Conservation (phyloP, 2,888 invertebrate genomes). For the Parapristionchus giblindavisi region DNA sequence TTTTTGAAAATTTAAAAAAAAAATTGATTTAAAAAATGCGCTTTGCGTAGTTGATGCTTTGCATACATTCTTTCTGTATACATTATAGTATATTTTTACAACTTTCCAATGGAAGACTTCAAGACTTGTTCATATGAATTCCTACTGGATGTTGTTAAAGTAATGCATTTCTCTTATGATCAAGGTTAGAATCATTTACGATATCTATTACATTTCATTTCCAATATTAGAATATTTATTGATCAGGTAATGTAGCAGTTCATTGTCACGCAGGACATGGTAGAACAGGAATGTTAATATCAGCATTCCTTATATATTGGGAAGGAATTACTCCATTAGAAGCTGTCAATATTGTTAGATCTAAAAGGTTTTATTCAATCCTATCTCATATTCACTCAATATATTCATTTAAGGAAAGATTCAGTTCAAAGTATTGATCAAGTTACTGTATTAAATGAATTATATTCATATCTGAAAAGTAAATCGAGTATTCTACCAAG, state of each 20-base stretch:
- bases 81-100: slow-evolving; percentile 84
- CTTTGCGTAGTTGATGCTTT: not conserved
- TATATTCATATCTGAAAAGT: not conserved
- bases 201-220: too few species aligned
- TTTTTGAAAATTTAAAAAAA: too few species aligned
- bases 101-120: slow-evolving; percentile 86
- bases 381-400: not conserved
- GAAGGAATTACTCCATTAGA: slow-evolving; percentile 81
- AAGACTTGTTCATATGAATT: slow-evolving; percentile 81
- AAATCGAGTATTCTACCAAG: slow-evolving; percentile 1
- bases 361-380: slow-evolving; percentile 74
- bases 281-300: slow-evolving; percentile 85
- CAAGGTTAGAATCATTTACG: slow-evolving; percentile 75
- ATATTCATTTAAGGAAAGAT: not conserved
- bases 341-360: slow-evolving; percentile 82
- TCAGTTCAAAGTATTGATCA: slow-evolving; percentile 22
- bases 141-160: slow-evolving; percentile 89
- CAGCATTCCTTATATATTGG: slow-evolving; percentile 85
- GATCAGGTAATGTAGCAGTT: slow-evolving; percentile 71
- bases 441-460: slow-evolving; percentile 18
- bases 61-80: not conserved
- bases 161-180: slow-evolving; percentile 83
- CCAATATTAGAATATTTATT: slow-evolving; percentile 2
- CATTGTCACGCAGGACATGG: slow-evolving; percentile 84
- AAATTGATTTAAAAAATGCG: too few species aligned